Evolutionary conservation across 2,797 vertebrate genomes (phyloP), one percentile per base, ranked within the genome.

Genomic region (Sebastes kiyomatsui): DNA sequence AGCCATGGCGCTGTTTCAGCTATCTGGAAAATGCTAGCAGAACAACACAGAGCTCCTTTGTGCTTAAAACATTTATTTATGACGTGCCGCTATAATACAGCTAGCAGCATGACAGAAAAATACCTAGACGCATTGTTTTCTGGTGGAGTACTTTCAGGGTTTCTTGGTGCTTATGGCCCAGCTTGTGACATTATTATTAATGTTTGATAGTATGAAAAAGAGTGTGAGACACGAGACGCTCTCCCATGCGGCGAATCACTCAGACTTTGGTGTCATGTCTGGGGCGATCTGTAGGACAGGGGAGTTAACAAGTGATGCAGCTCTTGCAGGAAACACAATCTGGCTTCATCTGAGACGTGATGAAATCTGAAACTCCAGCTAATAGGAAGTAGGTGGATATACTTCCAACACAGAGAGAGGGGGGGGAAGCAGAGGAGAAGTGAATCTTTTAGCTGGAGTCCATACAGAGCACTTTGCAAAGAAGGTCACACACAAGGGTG

Each of bases 401-500:
- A 70, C 38, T 55, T 59, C 49, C 49, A 54, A n/a, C 20, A 54
- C 49, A 20, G 18, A 52, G 52, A 22, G 30, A 60, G 59, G 25
- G 27, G 65, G 52, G 22, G 28, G 60, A 69, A 66, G 10, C 46
- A 76, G 60, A 35, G 35, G 72, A 77, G 35, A 82, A 85, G 81
- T 67, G 72, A 64, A 71, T 80, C 64, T 75, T 87, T 87, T 83
- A 67, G 71, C 42, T 69, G 23, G 42, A 59, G 67, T 67, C 22
- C 68, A 86, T 74, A 49, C 38, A 60, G 71, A 84, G 58, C 42
- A 87, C 77, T 86, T 70, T 64, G 72, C 38, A 72, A 75, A 82
- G 76, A 88, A 94, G 91, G 92, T 94, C 94, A 91, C 71, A 70
- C 84, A 93, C 91, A 91, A 92, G 91, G 82, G 75, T 77, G 85